Base-by-base conservation (phyloP, 2,113 vertebrate species). In the Stomatorhinus ivindoensis region DNA sequence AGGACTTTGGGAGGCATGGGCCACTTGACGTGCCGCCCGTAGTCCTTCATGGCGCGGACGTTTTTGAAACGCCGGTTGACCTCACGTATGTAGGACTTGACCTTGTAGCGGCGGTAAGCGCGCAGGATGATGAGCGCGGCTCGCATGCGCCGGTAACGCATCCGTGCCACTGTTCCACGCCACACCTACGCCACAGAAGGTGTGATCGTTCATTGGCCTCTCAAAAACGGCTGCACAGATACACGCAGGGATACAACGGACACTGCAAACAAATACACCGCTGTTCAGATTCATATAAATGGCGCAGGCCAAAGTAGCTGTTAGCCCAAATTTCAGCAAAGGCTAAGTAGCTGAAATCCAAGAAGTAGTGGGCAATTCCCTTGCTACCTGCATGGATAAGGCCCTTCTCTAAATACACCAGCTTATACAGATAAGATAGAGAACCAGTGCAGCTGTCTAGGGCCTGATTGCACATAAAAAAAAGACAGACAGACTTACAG, bases 141-240 rank as follows among this genome's bases (percentile, higher is more conserved):
- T 44, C 93, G 95, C 48, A 97, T 98, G 65, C 96, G 97, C 90
- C 96, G 96, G 91, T 98, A 99, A 21, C 95, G 95, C 92, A 97
- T 96, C 19, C 98, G 95, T 86, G 98, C 98, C 82, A 99, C 88
- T 0, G 98, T 97, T 73, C 98, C 98, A 46, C 98, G 94, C 98
- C 98, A 99, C 9, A 99, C 96, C 98, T 86, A 35, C 48, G n/a
- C 47, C n/a, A 9, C 85, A 51, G 47, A 35, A 31, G 0, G 11
- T 1, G n/a, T 1, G 13, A 86, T 13, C 24, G 3, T 47, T 84
- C 19, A 47, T n/a, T 24, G 21, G 39, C 1, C 24, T 10, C 19
- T 84, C 47, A 5, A 50, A 46, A 84, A 11, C 6, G 83, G 4
- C 1, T 1, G n/a, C n/a, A 31, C 11, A 86, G 82, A 85, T 48